Evolutionary conservation across 2,113 vertebrate genomes (phyloP).

Genomic region (Suricata suricatta): DNA sequence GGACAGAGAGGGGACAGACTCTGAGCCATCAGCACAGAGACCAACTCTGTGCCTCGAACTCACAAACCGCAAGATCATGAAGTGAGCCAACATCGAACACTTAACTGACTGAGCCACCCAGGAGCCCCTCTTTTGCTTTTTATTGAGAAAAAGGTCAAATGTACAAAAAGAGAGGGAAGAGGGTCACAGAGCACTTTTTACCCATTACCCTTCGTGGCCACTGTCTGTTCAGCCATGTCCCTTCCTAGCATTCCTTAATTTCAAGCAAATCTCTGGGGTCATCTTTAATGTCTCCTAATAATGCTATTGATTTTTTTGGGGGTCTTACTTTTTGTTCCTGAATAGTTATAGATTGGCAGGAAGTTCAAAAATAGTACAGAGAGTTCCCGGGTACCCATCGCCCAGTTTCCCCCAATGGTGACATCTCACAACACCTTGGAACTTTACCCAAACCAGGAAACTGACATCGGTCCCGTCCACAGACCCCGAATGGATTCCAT

Average conservation of each 20-base stretch:
- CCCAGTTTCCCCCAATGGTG: too few relatives aligned
- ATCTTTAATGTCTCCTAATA: not conserved
- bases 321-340: not conserved
- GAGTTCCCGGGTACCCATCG: not conserved
- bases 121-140: not conserved
- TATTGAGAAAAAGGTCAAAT: not conserved
- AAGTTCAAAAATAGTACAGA: not conserved
- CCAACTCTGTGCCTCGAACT: too few relatives aligned
- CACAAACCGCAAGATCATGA: too few relatives aligned
- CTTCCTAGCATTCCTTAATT: too few relatives aligned
- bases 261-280: not conserved
- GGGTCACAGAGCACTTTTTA: too few relatives aligned
- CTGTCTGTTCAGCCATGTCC: not conserved
- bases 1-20: too few relatives aligned
- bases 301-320: not conserved
- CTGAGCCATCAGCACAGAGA: too few relatives aligned
- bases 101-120: too few relatives aligned
- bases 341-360: not conserved
- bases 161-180: not conserved
- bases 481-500: not conserved
- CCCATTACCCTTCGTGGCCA: rapidly evolving
- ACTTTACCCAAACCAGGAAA: too few relatives aligned
- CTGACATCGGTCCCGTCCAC: rapidly evolving
- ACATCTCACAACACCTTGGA: not conserved
- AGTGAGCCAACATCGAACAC: too few relatives aligned